Percentiles rank a stretch among this genome's conserved stretches.
Conservation (phyloP, 2,113 vertebrate species). For the Lepidothrix coronata region DNA sequence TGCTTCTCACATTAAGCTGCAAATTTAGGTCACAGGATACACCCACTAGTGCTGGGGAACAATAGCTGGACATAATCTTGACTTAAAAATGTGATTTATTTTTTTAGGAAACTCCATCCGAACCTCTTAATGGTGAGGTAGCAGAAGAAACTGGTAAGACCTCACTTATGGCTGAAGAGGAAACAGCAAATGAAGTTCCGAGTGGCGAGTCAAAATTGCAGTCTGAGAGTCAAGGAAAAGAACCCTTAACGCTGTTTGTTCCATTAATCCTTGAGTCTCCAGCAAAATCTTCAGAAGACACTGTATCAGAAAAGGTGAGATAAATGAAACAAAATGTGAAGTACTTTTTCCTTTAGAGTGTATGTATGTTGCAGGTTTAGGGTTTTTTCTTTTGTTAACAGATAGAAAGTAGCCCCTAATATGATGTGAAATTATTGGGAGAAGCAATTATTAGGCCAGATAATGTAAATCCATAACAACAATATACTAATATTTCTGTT, state of each 20-base stretch:
- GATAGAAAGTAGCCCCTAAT: not conserved
- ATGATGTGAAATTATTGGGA: not conserved
- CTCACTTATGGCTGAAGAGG: conserved; percentile 46
- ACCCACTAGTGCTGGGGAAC: not conserved
- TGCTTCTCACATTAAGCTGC: not conserved
- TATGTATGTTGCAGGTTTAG: not conserved
- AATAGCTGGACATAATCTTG: not conserved
- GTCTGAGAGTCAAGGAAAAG: conserved; percentile 62
- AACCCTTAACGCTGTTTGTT: conserved; percentile 1
- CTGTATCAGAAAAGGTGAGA: conserved; percentile 68
- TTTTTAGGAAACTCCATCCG: conserved; percentile 63
- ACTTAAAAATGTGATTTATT: not conserved
- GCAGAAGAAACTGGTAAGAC: conserved; percentile 60
- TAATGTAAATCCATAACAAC: not conserved
- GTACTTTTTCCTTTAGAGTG: not conserved
- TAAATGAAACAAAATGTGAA: not conserved
- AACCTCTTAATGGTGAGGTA: conserved; percentile 77
- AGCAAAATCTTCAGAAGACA: conserved; percentile 57
- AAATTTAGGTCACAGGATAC: not conserved
- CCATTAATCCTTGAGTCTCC: conserved; percentile 57
- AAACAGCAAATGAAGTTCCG: conserved; percentile 50
- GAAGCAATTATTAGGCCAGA: not conserved
- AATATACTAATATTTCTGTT: not conserved
- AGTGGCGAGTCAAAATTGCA: conserved; percentile 65
- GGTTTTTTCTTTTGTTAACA: not conserved